phyloP scores from a whole-genome alignment of 2,113 vertebrate species.

The Mormyrus lacerda region DNA sequence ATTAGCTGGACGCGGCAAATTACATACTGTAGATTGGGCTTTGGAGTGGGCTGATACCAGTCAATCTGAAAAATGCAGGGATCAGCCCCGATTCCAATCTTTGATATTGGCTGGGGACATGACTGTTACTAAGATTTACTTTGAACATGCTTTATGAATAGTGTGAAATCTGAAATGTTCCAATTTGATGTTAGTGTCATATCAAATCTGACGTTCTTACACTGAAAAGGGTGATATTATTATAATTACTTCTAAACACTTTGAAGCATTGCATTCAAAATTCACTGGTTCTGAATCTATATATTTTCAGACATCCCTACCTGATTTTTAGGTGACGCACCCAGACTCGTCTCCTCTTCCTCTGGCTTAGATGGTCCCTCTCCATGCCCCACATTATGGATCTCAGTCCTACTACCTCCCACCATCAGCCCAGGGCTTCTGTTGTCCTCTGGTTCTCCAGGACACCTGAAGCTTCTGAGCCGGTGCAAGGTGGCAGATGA shows the following conservation, averaged over 20 bases:
- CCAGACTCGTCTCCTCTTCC: constrained; percentile 16
- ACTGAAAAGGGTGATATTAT: not conserved
- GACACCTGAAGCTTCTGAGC: constrained; percentile 52
- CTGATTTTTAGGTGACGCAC: constrained; percentile 6
- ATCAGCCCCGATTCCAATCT: not conserved
- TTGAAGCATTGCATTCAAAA: not conserved
- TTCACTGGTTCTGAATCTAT: not conserved
- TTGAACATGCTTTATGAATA: not conserved
- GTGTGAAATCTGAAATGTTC: not conserved
- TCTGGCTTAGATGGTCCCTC: not conserved
- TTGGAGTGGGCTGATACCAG: not conserved
- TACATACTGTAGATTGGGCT: not conserved
- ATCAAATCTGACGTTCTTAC: not conserved
- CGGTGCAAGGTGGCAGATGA: constrained; percentile 50
- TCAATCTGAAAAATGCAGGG: not conserved
- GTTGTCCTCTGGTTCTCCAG: constrained; percentile 10
- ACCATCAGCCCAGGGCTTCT: not conserved
- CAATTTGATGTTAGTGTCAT: not conserved
- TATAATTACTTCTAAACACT: not conserved
- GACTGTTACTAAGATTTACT: not conserved
- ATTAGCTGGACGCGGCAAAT: not conserved
- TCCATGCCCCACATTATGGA: not conserved
- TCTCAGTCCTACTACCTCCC: no score
- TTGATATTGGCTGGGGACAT: not conserved
- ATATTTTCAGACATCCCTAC: not conserved